Conservation (phyloP, 2,797 vertebrate species). For the Gymnothorax javanicus region DNA sequence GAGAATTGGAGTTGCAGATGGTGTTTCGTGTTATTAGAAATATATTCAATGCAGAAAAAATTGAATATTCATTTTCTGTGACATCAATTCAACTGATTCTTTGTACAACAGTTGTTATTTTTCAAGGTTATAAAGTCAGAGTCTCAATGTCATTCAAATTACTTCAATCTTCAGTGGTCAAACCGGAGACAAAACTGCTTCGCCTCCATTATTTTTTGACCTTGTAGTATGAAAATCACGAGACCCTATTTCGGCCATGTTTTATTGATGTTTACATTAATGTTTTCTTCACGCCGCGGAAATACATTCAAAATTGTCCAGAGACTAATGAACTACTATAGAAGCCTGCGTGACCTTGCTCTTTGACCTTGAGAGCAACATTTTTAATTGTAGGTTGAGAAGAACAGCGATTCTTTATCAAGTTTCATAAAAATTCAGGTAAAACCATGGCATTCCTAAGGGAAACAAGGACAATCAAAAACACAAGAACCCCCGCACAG, state of each 20-base stretch:
- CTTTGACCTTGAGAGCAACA: background rate
- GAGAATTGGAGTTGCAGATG: background rate
- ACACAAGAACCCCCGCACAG: background rate
- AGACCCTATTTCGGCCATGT: background rate
- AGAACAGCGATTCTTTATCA: background rate
- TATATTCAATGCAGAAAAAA: background rate
- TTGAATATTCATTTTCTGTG: background rate
- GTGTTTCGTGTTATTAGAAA: background rate
- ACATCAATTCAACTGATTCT: background rate
- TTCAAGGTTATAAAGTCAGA: background rate
- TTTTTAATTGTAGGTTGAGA: background rate
- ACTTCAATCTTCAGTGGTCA: background rate
- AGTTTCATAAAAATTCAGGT: background rate
- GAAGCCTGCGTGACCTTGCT: background rate
- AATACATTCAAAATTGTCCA: background rate
- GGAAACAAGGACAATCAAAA: background rate
- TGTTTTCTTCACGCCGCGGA: background rate
- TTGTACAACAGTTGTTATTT: background rate
- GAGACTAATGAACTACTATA: background rate
- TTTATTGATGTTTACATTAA: background rate
- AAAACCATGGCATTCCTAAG: background rate
- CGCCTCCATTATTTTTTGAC: background rate
- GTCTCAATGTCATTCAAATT: background rate
- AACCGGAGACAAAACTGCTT: background rate
- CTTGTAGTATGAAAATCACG: background rate